Evolutionary conservation across 2,113 vertebrate species (phyloP).

Genomic region (Theristicus caerulescens): DNA sequence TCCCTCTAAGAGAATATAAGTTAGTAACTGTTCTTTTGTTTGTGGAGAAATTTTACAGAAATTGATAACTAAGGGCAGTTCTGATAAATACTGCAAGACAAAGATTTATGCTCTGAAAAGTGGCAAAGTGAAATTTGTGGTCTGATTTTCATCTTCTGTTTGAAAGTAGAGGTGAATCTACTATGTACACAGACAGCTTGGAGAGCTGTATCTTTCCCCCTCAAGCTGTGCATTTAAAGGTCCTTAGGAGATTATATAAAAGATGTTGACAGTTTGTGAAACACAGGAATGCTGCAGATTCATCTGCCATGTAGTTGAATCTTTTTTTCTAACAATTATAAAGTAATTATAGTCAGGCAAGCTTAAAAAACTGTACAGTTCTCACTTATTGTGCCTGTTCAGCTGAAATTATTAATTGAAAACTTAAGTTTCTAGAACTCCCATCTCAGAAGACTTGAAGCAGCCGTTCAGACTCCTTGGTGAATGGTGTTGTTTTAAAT

Average conservation of each 20-base stretch:
- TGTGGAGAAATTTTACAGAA: not conserved
- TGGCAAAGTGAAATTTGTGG: not conserved
- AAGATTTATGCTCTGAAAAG: not conserved
- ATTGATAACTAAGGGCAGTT: not conserved
- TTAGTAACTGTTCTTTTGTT: not conserved
- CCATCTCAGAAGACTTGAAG: not conserved
- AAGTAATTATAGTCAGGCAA: slow-evolving; percentile 31
- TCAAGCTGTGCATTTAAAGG: slow-evolving; percentile 35
- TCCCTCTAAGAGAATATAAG: not conserved
- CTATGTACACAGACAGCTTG: not conserved
- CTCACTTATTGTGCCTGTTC: slow-evolving; percentile 23
- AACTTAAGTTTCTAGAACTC: slow-evolving; percentile 34
- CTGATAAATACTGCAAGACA: not conserved
- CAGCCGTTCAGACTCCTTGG: not conserved
- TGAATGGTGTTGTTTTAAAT: slow-evolving; percentile 6
- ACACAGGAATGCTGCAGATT: slow-evolving; percentile 6
- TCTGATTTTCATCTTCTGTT: not conserved
- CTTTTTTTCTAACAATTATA: slow-evolving; percentile 58
- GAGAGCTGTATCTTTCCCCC: not conserved
- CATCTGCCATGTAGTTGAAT: slow-evolving; percentile 10
- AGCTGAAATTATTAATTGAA: slow-evolving; percentile 66
- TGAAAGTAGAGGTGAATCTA: not conserved
- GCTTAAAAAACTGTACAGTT: slow-evolving; percentile 16
- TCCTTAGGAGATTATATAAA: slow-evolving; percentile 1
- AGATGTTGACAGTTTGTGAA: slow-evolving; percentile 61